Percentiles rank a stretch among this genome's conserved stretches.
These are phyloP conservation scores for Pollimyrus isidori DNA, from an alignment of 2,113 vertebrate genomes.

Conservation along the genomic window DNA sequence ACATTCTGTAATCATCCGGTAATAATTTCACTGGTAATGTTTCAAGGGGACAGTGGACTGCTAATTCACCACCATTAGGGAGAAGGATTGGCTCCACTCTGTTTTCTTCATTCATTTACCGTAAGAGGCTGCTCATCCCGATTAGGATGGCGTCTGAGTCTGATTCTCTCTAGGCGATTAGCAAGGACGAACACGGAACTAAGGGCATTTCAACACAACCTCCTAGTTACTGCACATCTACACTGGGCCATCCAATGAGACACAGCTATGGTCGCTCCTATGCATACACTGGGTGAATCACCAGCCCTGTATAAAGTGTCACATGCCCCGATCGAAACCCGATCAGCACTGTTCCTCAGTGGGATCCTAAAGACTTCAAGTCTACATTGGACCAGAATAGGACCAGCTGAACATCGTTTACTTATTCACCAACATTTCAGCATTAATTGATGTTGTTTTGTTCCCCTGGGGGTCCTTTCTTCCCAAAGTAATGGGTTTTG, in stretches of 20 bases:
- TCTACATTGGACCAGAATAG: background rate
- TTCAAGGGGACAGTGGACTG: background rate
- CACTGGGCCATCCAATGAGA: background rate
- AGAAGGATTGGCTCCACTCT: slow-evolving; percentile 17
- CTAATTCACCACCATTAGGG: slow-evolving; percentile 10
- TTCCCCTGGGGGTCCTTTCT: background rate
- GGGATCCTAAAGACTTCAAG: background rate
- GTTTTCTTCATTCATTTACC: slow-evolving; percentile 20
- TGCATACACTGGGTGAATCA: background rate
- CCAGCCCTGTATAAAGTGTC: background rate
- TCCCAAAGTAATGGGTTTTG: background rate
- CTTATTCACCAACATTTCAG: background rate
- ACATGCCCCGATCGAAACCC: background rate
- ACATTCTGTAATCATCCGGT: background rate
- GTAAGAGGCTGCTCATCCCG: slow-evolving; percentile 21
- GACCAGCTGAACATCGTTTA: background rate
- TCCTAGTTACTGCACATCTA: background rate
- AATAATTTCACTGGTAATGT: background rate
- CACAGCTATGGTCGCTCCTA: background rate
- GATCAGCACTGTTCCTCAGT: background rate
- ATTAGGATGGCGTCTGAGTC: background rate
- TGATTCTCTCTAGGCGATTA: slow-evolving; percentile 1
- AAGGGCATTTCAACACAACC: slow-evolving; percentile 2
- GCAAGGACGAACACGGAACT: background rate
- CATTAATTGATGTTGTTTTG: background rate